These are phyloP conservation scores for Pelodytes ibericus DNA, from an alignment of 2,797 vertebrate genomes.

Conservation along the genomic window DNA sequence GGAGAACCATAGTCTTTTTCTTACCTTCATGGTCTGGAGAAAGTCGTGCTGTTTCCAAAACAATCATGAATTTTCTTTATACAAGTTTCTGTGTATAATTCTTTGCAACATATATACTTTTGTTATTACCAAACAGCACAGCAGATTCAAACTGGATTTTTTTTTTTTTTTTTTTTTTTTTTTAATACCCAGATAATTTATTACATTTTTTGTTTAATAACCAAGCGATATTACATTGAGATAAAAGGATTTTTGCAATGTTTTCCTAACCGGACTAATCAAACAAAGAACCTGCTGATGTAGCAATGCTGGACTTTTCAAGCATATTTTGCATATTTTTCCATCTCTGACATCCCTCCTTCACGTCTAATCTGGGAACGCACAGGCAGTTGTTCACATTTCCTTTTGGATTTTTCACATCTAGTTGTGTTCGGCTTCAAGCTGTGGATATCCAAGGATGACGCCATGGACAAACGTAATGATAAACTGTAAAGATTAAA, in stretches of 20 bases:
- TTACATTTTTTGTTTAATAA: not conserved
- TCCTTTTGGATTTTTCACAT: not conserved
- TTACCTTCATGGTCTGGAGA: no score
- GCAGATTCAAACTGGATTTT: no score
- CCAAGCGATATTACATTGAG: not conserved
- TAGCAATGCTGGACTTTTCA: slow-evolving; percentile 25
- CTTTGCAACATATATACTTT: no score
- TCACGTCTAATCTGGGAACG: slow-evolving; percentile 6
- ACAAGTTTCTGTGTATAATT: no score
- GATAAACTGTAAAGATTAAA: not conserved
- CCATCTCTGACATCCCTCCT: slow-evolving; percentile 15
- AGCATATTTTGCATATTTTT: slow-evolving; percentile 44
- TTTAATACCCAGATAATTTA: not conserved
- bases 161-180: not conserved
- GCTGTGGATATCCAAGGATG: not conserved
- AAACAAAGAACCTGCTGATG: slow-evolving; percentile 43
- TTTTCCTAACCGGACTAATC: not conserved
- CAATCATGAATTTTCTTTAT: no score
- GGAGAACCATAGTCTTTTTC: no score
- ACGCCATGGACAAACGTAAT: not conserved
- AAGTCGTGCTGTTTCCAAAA: no score
- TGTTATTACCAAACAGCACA: no score
- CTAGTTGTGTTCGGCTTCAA: not conserved
- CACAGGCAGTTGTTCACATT: no score
- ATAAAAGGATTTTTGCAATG: not conserved